These are phyloP conservation scores for Metopolophium dirhodum DNA, from an alignment of 1,140 invertebrate genomes.

Conservation along the genomic window DNA sequence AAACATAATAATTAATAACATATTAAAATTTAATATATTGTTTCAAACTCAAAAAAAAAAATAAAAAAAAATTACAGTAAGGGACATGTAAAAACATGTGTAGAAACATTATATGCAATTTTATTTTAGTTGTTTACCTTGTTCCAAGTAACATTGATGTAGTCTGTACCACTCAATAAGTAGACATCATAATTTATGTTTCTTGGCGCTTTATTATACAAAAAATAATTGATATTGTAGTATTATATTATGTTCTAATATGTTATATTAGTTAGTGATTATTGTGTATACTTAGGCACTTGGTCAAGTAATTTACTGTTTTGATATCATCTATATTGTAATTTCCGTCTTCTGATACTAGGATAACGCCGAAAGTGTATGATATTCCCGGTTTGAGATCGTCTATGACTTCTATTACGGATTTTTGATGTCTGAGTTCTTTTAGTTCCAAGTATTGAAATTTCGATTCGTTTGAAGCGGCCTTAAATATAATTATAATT, in stretches of 20 bases:
- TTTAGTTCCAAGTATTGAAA: constrained; percentile 8
- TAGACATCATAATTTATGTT: not conserved
- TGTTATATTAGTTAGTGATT: not conserved
- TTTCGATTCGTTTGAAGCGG: not conserved
- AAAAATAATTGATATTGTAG: not conserved
- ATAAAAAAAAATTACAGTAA: no score
- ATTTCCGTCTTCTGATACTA: constrained; percentile 35
- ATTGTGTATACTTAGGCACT: not conserved
- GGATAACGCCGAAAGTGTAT: not conserved
- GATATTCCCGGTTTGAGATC: not conserved
- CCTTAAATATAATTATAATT: not conserved
- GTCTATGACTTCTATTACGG: not conserved
- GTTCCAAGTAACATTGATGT: constrained; percentile 16
- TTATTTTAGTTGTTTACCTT: not conserved
- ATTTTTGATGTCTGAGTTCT: not conserved
- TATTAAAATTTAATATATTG: no score
- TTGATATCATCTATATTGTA: not conserved
- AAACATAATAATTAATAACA: not conserved
- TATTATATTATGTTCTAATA: not conserved
- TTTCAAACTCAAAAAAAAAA: no score
- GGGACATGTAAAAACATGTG: not conserved
- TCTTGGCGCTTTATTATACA: not conserved
- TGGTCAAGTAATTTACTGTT: not conserved
- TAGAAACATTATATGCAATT: not conserved
- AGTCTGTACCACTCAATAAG: not conserved